Conservation (phyloP, 2,113 vertebrate genomes). For the Dascyllus trimaculatus region DNA sequence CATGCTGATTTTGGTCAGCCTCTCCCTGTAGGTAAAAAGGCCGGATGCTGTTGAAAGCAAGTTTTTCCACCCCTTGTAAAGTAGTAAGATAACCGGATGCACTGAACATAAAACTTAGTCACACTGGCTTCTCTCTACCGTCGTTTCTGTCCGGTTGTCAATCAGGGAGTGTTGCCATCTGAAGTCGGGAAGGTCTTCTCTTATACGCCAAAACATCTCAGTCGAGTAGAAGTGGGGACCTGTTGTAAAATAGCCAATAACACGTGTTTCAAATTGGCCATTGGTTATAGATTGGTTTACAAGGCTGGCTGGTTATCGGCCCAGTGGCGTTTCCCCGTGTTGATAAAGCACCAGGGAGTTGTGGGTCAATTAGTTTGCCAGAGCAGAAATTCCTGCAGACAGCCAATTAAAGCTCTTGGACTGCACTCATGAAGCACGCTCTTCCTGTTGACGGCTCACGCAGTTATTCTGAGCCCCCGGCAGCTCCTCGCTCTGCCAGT, state of each 20-base stretch:
- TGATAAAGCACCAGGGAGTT: constrained; percentile 86
- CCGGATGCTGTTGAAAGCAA: not conserved
- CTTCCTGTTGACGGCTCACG: constrained; percentile 70
- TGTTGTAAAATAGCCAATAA: constrained; percentile 82
- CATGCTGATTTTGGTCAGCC: no score
- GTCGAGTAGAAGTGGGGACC: constrained; percentile 56
- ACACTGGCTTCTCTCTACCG: not conserved
- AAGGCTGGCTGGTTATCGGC: constrained; percentile 83
- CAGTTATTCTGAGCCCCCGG: constrained; percentile 66
- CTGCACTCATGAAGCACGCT: constrained; percentile 51
- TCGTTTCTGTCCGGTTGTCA: constrained; percentile 6
- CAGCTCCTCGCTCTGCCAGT: constrained; percentile 47
- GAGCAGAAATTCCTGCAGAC: constrained; percentile 78
- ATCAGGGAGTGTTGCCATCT: constrained; percentile 4
- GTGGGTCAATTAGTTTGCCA: constrained; percentile 85
- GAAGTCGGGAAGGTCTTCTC: constrained; percentile 9
- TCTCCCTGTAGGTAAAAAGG: no score
- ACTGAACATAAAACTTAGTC: not conserved
- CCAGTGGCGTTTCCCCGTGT: constrained; percentile 77
- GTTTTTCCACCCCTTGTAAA: not conserved
- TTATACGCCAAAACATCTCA: constrained; percentile 43
- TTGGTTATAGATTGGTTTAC: constrained; percentile 87
- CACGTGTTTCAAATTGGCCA: constrained; percentile 88
- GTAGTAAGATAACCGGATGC: not conserved
- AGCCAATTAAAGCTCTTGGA: constrained; percentile 72